phyloP scores from a whole-genome alignment of 2,888 invertebrate genomes.

The Crioceris asparagi region DNA sequence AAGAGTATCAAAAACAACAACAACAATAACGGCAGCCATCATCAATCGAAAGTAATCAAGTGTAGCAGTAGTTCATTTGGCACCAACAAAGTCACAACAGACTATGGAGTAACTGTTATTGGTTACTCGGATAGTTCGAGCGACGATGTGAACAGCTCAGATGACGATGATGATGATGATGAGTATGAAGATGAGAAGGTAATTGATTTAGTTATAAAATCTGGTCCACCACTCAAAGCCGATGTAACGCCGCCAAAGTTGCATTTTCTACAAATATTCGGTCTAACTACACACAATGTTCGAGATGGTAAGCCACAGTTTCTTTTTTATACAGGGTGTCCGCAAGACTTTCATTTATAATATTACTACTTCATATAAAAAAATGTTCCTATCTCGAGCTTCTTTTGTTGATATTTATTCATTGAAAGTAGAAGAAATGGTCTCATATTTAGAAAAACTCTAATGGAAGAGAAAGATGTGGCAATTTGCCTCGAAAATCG shows the following conservation, averaged over 20 bases:
- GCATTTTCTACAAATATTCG: constrained; percentile 51
- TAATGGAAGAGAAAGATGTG: too few species aligned
- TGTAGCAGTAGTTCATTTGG: background rate
- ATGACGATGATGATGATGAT: constrained; percentile 43
- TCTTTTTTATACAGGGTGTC: too few species aligned
- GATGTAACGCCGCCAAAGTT: constrained; percentile 44
- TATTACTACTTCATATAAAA: too few species aligned
- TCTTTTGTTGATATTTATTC: too few species aligned
- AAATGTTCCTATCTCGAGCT: too few species aligned
- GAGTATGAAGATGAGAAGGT: constrained; percentile 30
- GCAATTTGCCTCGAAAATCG: too few species aligned
- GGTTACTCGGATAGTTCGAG: constrained; percentile 36
- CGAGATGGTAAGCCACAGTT: constrained; percentile 55
- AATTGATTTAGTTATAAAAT: constrained; percentile 43
- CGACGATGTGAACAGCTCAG: constrained; percentile 37
- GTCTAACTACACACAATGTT: constrained; percentile 48
- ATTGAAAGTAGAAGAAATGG: too few species aligned
- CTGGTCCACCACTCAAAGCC: constrained; percentile 42
- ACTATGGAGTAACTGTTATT: constrained; percentile 31
- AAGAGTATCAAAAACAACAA: constrained; percentile 15
- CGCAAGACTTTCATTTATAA: too few species aligned
- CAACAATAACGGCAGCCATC: background rate
- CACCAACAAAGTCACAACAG: constrained; percentile 18
- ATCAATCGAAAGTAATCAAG: too few species aligned
- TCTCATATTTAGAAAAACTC: too few species aligned